Evolutionary conservation across 2,113 vertebrate genomes (phyloP), one percentile per base, ranked within the genome.

Genomic region (Neoarius graeffei): DNA sequence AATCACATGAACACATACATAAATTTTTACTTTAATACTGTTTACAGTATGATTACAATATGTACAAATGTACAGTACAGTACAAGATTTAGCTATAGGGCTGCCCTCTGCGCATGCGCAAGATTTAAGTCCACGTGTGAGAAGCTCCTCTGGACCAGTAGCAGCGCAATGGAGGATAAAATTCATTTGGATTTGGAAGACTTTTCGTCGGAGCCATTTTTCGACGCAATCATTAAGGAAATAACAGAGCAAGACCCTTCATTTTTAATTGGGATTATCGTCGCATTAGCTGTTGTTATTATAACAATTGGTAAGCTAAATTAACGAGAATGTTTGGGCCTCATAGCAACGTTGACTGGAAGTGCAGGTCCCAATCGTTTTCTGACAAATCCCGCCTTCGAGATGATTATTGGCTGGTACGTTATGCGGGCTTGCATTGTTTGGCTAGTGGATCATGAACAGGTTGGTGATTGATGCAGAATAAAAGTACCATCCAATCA

Each of bases 251-350:
- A 95, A 11, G 94, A 96, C 56, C 93, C 93, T 0, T 83, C 92
- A 0, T 84, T 95, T 42, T 82, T 96, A 5, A 91, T 96, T 56
- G 94, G 92, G 15, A 25, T 95, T 0, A 82, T 95, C 54, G 95
- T 96, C 9, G 94, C 95, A 25, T 25, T 96, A 50, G 92, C 92
- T 0, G 93, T 92, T 7, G 88, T 96, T 83, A 20, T 96, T 80
- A 90, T 95, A 67, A 95, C 95, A 4, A 91, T 93, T 27, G 94
- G 95, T 96, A 81, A 93, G 69, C 19, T 19, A 25, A 81, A 14
- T 19, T 20, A 17, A 64, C 15, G 7, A 50, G 57, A 30, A 74
- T 15, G 54, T 27, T 77, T 74, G 35, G 79, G n/a, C 69, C 66
- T 27, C 25, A 1, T 19, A 57, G 48, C n/a, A 19, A 66, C 59